Evolutionary conservation across 2,113 vertebrate genomes (phyloP).

Genomic region (Cyanocitta stelleri): DNA sequence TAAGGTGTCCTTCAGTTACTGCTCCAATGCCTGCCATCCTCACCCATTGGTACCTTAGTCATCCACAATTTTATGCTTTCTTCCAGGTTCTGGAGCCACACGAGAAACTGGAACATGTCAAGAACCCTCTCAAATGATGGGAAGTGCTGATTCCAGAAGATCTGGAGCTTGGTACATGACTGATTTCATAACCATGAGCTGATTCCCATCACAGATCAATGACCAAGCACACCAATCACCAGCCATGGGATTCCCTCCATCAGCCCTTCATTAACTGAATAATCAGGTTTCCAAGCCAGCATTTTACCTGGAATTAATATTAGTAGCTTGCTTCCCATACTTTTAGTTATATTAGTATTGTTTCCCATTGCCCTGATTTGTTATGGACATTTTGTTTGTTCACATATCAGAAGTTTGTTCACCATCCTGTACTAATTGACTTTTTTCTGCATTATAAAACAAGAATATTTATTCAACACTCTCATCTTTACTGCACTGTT

Average conservation of each 20-base stretch:
- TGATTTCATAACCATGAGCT: neutral
- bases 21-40: neutral
- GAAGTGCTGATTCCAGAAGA: neutral
- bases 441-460: neutral
- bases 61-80: neutral
- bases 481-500: neutral
- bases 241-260: accelerated
- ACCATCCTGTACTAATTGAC: neutral
- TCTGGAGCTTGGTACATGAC: neutral
- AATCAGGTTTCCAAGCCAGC: neutral
- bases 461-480: neutral
- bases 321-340: neutral
- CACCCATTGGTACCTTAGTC: accelerated
- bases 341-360: neutral
- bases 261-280: neutral
- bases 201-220: neutral
- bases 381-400: neutral
- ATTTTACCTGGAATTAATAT: neutral
- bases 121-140: neutral
- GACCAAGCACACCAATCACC: neutral
- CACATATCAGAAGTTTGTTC: neutral
- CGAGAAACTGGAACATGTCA: accelerated
- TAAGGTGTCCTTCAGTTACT: neutral
- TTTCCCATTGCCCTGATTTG: neutral
- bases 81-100: neutral